These are phyloP conservation scores for Cephalopholis sonnerati DNA, from an alignment of 2,113 vertebrate genomes.

Conservation along the genomic window DNA sequence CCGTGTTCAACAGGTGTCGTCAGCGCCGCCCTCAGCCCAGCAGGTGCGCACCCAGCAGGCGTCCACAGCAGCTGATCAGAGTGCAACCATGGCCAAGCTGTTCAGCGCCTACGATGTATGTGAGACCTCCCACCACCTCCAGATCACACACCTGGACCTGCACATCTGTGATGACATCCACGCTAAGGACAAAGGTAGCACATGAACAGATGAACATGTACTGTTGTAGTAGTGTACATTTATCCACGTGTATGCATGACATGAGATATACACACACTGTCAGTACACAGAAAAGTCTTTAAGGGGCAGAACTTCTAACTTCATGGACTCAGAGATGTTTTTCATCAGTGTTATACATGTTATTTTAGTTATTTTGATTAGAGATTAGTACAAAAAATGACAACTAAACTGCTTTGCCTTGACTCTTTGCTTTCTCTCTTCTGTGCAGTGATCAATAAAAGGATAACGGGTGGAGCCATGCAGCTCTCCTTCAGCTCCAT, in stretches of 20 bases:
- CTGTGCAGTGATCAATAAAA: constrained; percentile 87
- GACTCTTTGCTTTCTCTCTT: background rate
- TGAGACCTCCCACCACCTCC: constrained; percentile 97
- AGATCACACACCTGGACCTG: constrained; percentile 96
- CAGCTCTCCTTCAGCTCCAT: constrained; percentile 96
- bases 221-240: background rate
- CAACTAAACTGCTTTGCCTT: no score
- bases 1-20: constrained; percentile 85
- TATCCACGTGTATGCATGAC: background rate
- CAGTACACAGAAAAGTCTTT: background rate
- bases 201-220: background rate
- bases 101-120: constrained; percentile 94
- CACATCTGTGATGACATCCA: constrained; percentile 99
- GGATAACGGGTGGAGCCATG: constrained; percentile 96
- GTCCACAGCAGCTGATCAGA: constrained; percentile 87
- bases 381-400: background rate
- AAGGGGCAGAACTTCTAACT: no score
- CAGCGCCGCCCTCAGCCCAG: constrained; percentile 85
- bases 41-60: constrained; percentile 90
- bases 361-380: background rate
- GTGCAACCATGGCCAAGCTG: constrained; percentile 90
- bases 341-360: background rate
- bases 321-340: no score
- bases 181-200: constrained; percentile 92
- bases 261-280: background rate